Conservation (phyloP, 2,797 vertebrate species). For the Pelobates cultripes region DNA sequence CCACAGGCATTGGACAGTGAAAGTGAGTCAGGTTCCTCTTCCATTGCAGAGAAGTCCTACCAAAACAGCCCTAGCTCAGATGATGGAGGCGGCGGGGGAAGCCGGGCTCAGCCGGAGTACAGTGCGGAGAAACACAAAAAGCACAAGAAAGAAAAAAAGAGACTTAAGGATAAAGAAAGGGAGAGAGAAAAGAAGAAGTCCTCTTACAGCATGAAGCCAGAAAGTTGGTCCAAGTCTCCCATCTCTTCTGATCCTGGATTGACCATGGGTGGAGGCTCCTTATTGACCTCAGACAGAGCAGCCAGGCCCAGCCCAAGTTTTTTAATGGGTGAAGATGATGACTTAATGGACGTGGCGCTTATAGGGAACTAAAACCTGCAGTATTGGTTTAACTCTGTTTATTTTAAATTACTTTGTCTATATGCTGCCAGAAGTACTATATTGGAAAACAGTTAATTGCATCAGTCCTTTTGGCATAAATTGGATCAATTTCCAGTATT, state of each 20-base stretch:
- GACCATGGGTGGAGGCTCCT: slow-evolving; percentile 75
- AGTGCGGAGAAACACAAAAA: slow-evolving; percentile 97
- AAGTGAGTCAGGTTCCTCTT: slow-evolving; percentile 92
- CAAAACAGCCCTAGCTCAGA: slow-evolving; percentile 98
- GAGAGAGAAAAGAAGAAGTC: slow-evolving; percentile 85
- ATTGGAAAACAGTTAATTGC: background rate
- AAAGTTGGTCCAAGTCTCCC: slow-evolving; percentile 95
- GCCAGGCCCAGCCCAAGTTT: slow-evolving; percentile 89
- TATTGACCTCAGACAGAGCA: slow-evolving; percentile 83
- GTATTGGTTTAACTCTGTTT: slow-evolving; percentile 17
- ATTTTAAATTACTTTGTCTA: slow-evolving; percentile 1
- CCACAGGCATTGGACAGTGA: slow-evolving; percentile 95
- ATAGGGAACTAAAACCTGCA: slow-evolving; percentile 80
- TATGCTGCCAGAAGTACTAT: slow-evolving; percentile 8
- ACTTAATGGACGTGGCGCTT: slow-evolving; percentile 96
- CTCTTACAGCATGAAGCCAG: slow-evolving; percentile 88
- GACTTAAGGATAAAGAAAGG: slow-evolving; percentile 83
- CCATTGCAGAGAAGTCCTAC: slow-evolving; percentile 95
- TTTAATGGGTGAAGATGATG: slow-evolving; percentile 93
- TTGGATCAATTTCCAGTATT: slow-evolving; percentile 8
- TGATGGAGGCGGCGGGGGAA: slow-evolving; percentile 70
- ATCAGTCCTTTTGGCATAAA: background rate
- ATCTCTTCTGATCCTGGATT: slow-evolving; percentile 88
- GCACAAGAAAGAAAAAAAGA: slow-evolving; percentile 97
- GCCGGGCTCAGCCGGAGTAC: slow-evolving; percentile 80